phyloP scores from a whole-genome alignment of 1,140 invertebrate genomes.

The Pinna nobilis region DNA sequence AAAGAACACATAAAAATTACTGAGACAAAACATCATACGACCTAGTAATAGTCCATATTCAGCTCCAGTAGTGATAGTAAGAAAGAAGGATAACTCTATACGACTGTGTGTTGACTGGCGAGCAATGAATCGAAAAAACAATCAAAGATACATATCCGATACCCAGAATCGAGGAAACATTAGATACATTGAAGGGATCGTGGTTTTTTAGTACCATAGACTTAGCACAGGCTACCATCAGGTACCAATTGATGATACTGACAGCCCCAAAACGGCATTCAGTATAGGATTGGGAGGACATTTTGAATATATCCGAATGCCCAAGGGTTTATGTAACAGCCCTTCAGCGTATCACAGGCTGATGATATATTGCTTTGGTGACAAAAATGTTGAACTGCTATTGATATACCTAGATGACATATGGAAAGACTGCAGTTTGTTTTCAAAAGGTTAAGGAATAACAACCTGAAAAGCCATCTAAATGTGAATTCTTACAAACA shows the following conservation, averaged over 20 bases:
- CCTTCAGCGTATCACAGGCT: conserved; percentile 57
- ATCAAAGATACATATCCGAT: conserved; percentile 15
- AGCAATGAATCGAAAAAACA: conserved; percentile 42
- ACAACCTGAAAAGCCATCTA: too few species aligned
- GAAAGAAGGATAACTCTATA: conserved; percentile 44
- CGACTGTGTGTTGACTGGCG: conserved; percentile 49
- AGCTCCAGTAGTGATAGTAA: conserved; percentile 32
- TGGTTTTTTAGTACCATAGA: conserved; percentile 12
- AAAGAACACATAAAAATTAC: conserved; percentile 28
- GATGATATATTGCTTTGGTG: conserved; percentile 48
- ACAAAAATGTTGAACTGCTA: conserved; percentile 23
- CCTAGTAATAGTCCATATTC: conserved; percentile 34
- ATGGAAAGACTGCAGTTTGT: too few species aligned
- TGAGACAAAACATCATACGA: conserved; percentile 26
- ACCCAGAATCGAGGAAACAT: conserved; percentile 31
- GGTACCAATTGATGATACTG: conserved; percentile 6
- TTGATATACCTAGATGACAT: conserved; percentile 49
- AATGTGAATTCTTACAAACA: too few species aligned
- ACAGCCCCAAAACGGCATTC: conserved; percentile 67
- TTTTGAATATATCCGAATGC: conserved; percentile 47
- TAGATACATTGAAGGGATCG: conserved; percentile 23
- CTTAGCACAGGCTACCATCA: conserved; percentile 12
- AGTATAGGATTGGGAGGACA: conserved; percentile 24
- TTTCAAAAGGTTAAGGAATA: too few species aligned
- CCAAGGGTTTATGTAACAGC: conserved; percentile 55